These are phyloP conservation scores for Mythimna lalbum DNA, from an alignment of 2,888 invertebrate species.

Conservation along the genomic window DNA sequence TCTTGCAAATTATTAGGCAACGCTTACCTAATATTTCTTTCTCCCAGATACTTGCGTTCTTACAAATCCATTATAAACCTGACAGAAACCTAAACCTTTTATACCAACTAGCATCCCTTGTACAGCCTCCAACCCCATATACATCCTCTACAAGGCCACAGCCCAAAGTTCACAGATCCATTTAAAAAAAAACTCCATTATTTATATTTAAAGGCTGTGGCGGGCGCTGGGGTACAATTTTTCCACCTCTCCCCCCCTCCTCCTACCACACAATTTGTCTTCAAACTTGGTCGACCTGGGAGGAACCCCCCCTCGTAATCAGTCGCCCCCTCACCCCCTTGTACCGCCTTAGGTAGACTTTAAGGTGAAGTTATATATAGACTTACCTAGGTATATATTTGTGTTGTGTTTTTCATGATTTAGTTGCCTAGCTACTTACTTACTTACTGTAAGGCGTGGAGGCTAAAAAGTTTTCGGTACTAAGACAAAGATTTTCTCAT, in stretches of 20 bases:
- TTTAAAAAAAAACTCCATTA: slow-evolving; percentile 69
- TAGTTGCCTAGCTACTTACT: too few relatives aligned
- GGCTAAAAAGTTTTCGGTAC: neutral
- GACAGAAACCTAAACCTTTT: neutral
- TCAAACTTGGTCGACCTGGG: slow-evolving; percentile 82
- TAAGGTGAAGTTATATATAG: slow-evolving; percentile 58
- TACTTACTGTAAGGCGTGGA: neutral
- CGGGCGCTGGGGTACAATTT: slow-evolving; percentile 81
- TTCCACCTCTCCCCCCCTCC: slow-evolving; percentile 64
- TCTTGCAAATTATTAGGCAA: neutral
- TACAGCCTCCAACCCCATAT: slow-evolving; percentile 14
- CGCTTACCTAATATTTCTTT: neutral
- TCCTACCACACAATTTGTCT: slow-evolving; percentile 81
- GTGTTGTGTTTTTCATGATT: slow-evolving; percentile 30
- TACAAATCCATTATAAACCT: neutral
- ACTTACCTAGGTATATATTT: slow-evolving; percentile 44
- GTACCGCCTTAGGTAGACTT: slow-evolving; percentile 81
- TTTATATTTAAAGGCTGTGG: slow-evolving; percentile 78
- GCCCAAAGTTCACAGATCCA: slow-evolving; percentile 54
- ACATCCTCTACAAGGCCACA: slow-evolving; percentile 16
- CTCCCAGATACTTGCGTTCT: neutral
- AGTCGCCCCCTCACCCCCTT: slow-evolving; percentile 68
- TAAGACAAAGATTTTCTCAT: neutral
- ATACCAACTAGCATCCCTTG: neutral
- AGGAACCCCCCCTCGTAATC: slow-evolving; percentile 66